A percentile compares a stretch with the other conserved stretches of the same genome.
These are phyloP conservation scores for Girardia tigrina DNA, from an alignment of 2,888 invertebrate genomes.

Conservation along the genomic window DNA sequence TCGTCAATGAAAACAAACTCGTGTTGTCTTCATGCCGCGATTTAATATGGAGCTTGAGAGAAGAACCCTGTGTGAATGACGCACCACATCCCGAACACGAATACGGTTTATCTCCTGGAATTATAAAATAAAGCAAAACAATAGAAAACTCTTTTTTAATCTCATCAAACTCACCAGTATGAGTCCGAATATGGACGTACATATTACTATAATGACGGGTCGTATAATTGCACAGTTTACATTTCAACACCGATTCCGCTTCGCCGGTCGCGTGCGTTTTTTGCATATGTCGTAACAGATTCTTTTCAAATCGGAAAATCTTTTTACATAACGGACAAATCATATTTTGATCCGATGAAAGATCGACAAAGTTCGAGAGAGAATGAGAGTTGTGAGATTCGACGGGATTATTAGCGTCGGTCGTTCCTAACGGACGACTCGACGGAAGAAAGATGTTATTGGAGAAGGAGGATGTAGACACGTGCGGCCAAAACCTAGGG, in stretches of 20 bases:
- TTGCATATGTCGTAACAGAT: slow-evolving; percentile 35
- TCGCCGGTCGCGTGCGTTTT: slow-evolving; percentile 35
- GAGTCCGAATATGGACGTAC: slow-evolving; percentile 48
- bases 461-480: not conserved
- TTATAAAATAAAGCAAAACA: not conserved
- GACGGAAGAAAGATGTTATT: not conserved
- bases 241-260: slow-evolving; percentile 44
- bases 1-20: slow-evolving; percentile 49
- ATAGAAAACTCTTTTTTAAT: not conserved
- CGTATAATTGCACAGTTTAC: slow-evolving; percentile 49
- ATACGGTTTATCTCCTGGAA: slow-evolving; percentile 47
- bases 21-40: slow-evolving; percentile 49
- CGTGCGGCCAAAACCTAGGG: not conserved
- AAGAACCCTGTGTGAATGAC: slow-evolving; percentile 50
- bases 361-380: not conserved
- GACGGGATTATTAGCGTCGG: not conserved
- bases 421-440: not conserved
- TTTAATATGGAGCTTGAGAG: slow-evolving; percentile 49
- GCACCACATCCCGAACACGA: slow-evolving; percentile 50
- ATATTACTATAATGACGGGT: slow-evolving; percentile 50
- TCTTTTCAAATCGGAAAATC: slow-evolving; percentile 36
- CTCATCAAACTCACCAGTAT: slow-evolving; percentile 44
- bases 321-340: slow-evolving; percentile 36
- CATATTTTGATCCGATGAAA: slow-evolving; percentile 32
- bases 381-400: not conserved